These are phyloP conservation scores for Cheilosia impressa DNA, from an alignment of 2,888 invertebrate species.

Conservation along the genomic window DNA sequence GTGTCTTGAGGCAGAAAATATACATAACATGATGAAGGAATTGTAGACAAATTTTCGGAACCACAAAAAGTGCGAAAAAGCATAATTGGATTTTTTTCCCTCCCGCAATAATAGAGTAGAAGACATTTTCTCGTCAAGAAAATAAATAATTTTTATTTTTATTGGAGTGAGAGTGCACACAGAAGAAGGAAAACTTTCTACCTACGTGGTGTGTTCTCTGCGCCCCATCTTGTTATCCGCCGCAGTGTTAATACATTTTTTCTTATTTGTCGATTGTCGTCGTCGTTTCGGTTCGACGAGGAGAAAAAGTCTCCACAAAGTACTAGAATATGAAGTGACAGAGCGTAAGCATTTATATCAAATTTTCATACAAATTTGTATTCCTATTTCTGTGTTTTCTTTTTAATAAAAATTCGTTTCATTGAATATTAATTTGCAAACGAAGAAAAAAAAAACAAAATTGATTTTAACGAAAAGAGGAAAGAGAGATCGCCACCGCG, in stretches of 20 bases:
- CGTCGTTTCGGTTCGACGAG: conserved; percentile 2
- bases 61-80: background rate
- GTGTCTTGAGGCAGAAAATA: conserved; percentile 2
- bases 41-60: background rate
- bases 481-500: conserved; percentile 42
- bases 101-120: conserved; percentile 5
- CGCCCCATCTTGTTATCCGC: conserved; percentile 19
- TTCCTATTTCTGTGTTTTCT: conserved; percentile 41
- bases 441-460: conserved; percentile 54
- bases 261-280: conserved; percentile 1
- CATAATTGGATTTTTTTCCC: background rate
- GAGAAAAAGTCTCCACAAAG: conserved; percentile 15
- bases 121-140: conserved; percentile 1
- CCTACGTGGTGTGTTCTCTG: conserved; percentile 68
- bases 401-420: conserved; percentile 54
- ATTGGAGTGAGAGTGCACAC: conserved; percentile 56
- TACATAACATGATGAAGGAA: conserved; percentile 1
- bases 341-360: conserved; percentile 38
- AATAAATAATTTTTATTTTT: conserved; percentile 6
- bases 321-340: conserved; percentile 8
- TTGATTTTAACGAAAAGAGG: conserved; percentile 73
- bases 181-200: conserved; percentile 68
- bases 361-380: conserved; percentile 27
- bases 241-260: conserved; percentile 15
- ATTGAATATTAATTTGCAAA: conserved; percentile 60